These are phyloP conservation scores for Cataglyphis cursor DNA, from an alignment of 2,888 invertebrate species.

Conservation along the genomic window DNA sequence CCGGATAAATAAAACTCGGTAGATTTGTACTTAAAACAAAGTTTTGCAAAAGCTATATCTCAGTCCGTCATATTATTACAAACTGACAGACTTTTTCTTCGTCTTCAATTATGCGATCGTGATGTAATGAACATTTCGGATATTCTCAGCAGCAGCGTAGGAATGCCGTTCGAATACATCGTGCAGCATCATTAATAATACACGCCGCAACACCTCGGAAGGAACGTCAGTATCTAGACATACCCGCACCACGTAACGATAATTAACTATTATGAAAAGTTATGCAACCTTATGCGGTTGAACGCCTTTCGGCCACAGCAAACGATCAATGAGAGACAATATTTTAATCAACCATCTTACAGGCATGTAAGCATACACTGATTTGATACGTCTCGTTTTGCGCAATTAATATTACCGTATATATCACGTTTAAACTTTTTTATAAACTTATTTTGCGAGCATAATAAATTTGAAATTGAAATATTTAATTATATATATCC, in stretches of 20 bases:
- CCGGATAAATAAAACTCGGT: conserved; percentile 67
- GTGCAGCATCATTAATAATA: conserved; percentile 41
- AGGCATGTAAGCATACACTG: not conserved
- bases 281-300: conserved; percentile 30
- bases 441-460: not conserved
- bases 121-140: conserved; percentile 40
- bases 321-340: conserved; percentile 33
- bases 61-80: conserved; percentile 54
- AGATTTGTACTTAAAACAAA: conserved; percentile 50
- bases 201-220: conserved; percentile 25
- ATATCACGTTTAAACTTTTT: not conserved
- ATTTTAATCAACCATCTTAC: conserved; percentile 23
- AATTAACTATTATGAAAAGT: conserved; percentile 51
- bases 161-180: conserved; percentile 30
- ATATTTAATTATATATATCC: not conserved
- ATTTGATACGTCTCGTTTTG: not conserved
- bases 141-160: conserved; percentile 15
- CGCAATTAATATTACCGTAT: not conserved
- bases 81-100: conserved; percentile 36
- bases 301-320: conserved; percentile 34
- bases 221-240: conserved; percentile 41
- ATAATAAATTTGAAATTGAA: not conserved
- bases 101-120: conserved; percentile 50
- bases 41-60: conserved; percentile 18
- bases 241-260: conserved; percentile 24